phyloP scores from a whole-genome alignment of 2,797 vertebrate genomes.

The Spea hammondii region DNA sequence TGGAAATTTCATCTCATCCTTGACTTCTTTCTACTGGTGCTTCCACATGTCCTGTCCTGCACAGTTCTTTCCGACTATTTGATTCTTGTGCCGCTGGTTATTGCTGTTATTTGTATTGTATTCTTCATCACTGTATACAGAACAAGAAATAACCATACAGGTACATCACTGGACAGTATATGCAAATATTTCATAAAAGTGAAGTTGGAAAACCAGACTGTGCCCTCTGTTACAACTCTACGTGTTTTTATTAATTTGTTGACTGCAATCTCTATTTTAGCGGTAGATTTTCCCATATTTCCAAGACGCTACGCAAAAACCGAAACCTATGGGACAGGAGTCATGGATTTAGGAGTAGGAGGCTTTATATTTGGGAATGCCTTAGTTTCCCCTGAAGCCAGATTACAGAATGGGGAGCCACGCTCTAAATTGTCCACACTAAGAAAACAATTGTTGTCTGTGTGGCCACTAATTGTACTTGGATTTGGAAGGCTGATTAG shows the following conservation, averaged over 20 bases:
- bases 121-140: constrained; percentile 69
- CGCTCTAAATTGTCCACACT: constrained; percentile 65
- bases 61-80: constrained; percentile 77
- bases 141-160: constrained; percentile 51
- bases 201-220: constrained; percentile 65
- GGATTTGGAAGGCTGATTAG: constrained; percentile 78
- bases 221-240: constrained; percentile 83
- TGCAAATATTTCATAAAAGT: constrained; percentile 69
- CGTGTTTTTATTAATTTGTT: constrained; percentile 83
- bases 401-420: constrained; percentile 59
- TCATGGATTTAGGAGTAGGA: constrained; percentile 95
- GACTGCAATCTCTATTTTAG: constrained; percentile 88
- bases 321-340: constrained; percentile 90
- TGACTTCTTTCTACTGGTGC: constrained; percentile 80
- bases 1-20: constrained; percentile 70
- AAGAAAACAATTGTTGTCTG: constrained; percentile 72
- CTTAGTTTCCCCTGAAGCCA: constrained; percentile 85
- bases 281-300: constrained; percentile 89
- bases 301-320: constrained; percentile 91
- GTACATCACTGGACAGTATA: constrained; percentile 54
- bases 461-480: constrained; percentile 83
- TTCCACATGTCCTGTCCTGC: constrained; percentile 78
- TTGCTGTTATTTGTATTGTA: constrained; percentile 58
- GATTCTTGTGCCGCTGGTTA: constrained; percentile 60
- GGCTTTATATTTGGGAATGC: constrained; percentile 86